Conservation (phyloP, 2,888 invertebrate genomes). For the Sussaba pulchella region DNA sequence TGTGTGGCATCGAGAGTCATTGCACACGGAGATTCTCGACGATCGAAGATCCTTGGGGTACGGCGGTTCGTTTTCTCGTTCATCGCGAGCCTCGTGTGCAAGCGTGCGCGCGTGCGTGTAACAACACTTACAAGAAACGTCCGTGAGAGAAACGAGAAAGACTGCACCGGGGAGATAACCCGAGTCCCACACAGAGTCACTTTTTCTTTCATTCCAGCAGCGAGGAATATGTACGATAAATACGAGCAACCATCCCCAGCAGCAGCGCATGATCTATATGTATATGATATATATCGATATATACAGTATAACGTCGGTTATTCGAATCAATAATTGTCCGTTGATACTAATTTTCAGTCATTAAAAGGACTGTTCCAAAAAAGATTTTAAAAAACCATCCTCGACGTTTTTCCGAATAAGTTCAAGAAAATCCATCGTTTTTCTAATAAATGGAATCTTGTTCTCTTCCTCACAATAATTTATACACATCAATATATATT, state of each 20-base stretch:
- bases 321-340: no score
- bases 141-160: slow-evolving; percentile 3
- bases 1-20: slow-evolving; percentile 31
- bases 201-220: slow-evolving; percentile 58
- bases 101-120: not conserved
- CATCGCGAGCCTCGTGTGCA: not conserved
- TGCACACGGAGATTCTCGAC: not conserved
- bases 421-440: no score
- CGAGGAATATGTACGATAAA: not conserved
- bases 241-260: slow-evolving; percentile 1
- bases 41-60: slow-evolving; percentile 33
- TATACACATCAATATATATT: no score
- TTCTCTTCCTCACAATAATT: no score
- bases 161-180: slow-evolving; percentile 53
- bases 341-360: no score
- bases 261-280: not conserved
- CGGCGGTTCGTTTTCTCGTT: not conserved
- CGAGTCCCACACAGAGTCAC: slow-evolving; percentile 56
- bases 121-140: no score
- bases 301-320: no score
- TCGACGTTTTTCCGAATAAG: no score
- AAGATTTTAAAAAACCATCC: no score
- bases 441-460: no score
- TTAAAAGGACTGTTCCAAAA: no score
- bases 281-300: no score